Base-by-base conservation (phyloP, 2,888 invertebrate species). In the Esperia sulphurella region DNA sequence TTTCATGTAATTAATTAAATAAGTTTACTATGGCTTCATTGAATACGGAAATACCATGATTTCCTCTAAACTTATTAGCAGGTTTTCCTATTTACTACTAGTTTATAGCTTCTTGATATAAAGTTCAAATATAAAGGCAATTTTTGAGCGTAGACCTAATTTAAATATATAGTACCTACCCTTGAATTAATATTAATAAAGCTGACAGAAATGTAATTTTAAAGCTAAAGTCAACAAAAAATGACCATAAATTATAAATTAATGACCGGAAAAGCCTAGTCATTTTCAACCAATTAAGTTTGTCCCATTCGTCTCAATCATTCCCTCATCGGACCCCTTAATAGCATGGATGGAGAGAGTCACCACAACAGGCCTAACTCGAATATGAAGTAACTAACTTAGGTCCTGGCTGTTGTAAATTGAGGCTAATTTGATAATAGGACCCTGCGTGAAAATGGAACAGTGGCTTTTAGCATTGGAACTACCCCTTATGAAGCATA, bases 231-330 rank as follows among this genome's bases (percentile, higher is more conserved):
- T 42, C 38, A 28, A 33, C 14, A 37, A 35, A 49, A 51, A 28
- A 37, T 41, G 45, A 42, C 42, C 35, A 45, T 51, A 53, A 51
- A 51, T 53, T 51, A 49, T 46, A 50, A 43, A 42, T 10, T 42
- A 42, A 47, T 28, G 14, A 28, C 33, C 35, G 8, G 43, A 21
- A 39, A 33, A 49, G 31, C 31, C 52, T 40, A 45, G 48, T 61
- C 57, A 66, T 57, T 51, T 53, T 48, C 49, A 51, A 51, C 53
- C 57, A 61, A 70, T 70, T 68, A 65, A 63, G 59, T 63, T 58
- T 52, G 51, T 53, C 41, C 55, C 58, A 71, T 70, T 68, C 49
- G 54, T 70, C 69, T 65, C 61, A 60, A 71, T 71, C 60, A 66
- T 65, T 58, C 51, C 49, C 58, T 54, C 60, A 50, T 66, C 54